Percentiles rank a stretch among this genome's conserved stretches.
These are phyloP conservation scores for Brienomyrus brachyistius DNA, from an alignment of 2,113 vertebrate genomes.

Conservation along the genomic window DNA sequence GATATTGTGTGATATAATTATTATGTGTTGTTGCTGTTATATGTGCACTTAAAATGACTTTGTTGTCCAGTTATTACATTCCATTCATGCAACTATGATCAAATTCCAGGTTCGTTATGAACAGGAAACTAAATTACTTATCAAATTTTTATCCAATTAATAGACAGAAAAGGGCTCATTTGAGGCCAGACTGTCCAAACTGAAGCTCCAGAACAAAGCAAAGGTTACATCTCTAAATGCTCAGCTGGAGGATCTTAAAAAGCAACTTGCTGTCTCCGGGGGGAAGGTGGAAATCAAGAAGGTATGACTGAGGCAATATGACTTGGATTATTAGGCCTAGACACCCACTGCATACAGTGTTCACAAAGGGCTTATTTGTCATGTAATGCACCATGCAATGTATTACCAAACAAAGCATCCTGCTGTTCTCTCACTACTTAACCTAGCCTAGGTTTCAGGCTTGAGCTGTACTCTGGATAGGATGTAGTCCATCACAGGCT, in stretches of 20 bases:
- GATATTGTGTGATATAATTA: too few relatives aligned
- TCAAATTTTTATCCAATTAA: background rate
- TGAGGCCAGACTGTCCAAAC: conserved; percentile 73
- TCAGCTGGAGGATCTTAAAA: conserved; percentile 75
- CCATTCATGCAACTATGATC: background rate
- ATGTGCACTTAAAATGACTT: background rate
- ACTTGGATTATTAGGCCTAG: background rate
- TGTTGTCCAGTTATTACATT: background rate
- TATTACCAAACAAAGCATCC: background rate
- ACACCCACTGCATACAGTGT: background rate
- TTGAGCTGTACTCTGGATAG: background rate
- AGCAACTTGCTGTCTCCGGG: conserved; percentile 47
- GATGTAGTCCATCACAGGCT: background rate
- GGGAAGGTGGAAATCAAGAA: conserved; percentile 55
- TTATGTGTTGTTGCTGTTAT: too few relatives aligned
- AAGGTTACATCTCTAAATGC: conserved; percentile 73
- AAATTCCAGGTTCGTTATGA: background rate
- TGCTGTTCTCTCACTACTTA: background rate
- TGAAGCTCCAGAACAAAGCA: conserved; percentile 81
- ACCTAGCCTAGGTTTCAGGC: background rate
- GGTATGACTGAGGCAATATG: conserved; percentile 41
- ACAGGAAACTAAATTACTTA: background rate
- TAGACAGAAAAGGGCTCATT: conserved; percentile 73
- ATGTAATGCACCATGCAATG: background rate
- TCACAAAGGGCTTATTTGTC: background rate